Evolutionary conservation across 2,888 invertebrate genomes (phyloP), one percentile per base, ranked within the genome.

Genomic region (Odontothrips loti): DNA sequence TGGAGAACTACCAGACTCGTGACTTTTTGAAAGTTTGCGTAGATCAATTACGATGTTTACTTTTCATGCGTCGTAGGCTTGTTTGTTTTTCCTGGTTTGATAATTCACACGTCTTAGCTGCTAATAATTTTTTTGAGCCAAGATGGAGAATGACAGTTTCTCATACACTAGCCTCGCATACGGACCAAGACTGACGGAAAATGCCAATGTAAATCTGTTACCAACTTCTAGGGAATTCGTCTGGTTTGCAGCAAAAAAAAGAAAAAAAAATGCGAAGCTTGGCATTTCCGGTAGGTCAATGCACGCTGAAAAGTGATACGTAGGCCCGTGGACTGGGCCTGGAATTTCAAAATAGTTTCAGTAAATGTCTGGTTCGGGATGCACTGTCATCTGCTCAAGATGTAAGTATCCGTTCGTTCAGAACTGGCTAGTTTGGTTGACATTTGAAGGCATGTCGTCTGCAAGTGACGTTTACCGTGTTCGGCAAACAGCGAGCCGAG

Each of bases 221-320:
- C 34, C 34, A 6, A 43, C 34, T 43, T 43, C 34, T 43, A 81
- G 47, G 48, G 23, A 20, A 79, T 23, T 47, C 43, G 48, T 58
- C 68, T 68, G 68, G 68, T 68, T 68, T 75, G 80, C 80, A 17
- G 82, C 83, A 84, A 80, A 81, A 80, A 51, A 75, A 79, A 23
- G 87, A 79, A 83, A 84, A 80, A 81, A 80, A 51, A 75, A 79
- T 29, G 87, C 79, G 87, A 87, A 82, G 86, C 68, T 75, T 75
- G 86, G 81, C 86, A 87, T 83, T 86, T 87, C 79, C 86, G 86
- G 63, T 75, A 75, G 68, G 68, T 75, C 68, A 75, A 75, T 75
- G 68, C 68, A 75, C 68, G 68, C 68, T 75, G 68, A 75, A 75
- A 75, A 75, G 68, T 75, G 68, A 75, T 75, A 75, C 68, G 68